These are phyloP conservation scores for Yponomeuta plumbellus DNA, from an alignment of 2,888 invertebrate genomes.

Conservation along the genomic window DNA sequence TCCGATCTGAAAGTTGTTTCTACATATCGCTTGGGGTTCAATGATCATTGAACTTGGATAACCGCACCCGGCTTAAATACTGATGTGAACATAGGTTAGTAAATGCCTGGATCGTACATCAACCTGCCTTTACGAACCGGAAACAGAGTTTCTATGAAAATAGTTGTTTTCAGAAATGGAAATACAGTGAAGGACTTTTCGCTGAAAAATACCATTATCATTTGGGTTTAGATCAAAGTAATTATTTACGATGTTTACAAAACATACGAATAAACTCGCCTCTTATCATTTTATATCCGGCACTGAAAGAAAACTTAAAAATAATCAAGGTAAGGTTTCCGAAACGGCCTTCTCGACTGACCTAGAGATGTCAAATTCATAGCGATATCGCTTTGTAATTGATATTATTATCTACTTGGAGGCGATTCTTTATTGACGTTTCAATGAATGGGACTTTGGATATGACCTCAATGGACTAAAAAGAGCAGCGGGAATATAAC, in stretches of 20 bases:
- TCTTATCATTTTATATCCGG: conserved; percentile 24
- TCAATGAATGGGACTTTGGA: conserved; percentile 5
- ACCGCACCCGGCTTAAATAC: too few relatives aligned
- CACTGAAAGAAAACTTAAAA: conserved; percentile 46
- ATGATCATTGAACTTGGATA: too few relatives aligned
- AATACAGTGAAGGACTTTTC: background rate
- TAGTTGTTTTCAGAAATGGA: background rate
- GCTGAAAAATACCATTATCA: background rate
- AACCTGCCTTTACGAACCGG: background rate
- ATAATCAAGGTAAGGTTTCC: conserved; percentile 48
- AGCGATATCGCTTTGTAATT: conserved; percentile 40
- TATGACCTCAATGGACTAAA: conserved; percentile 6
- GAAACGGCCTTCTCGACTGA: conserved; percentile 42
- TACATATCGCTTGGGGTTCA: too few relatives aligned
- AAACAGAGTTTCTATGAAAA: background rate
- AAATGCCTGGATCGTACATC: too few relatives aligned
- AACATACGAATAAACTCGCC: conserved; percentile 13
- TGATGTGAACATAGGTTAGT: too few relatives aligned
- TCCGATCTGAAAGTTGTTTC: too few relatives aligned
- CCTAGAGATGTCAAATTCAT: conserved; percentile 52
- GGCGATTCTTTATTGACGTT: conserved; percentile 20
- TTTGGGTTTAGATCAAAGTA: conserved; percentile 12
- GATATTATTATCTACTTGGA: conserved; percentile 38
- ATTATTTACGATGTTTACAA: conserved; percentile 20
- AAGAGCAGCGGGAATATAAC: background rate